Conservation (phyloP, 2,888 invertebrate genomes). For the Trichacis sp. region DNA sequence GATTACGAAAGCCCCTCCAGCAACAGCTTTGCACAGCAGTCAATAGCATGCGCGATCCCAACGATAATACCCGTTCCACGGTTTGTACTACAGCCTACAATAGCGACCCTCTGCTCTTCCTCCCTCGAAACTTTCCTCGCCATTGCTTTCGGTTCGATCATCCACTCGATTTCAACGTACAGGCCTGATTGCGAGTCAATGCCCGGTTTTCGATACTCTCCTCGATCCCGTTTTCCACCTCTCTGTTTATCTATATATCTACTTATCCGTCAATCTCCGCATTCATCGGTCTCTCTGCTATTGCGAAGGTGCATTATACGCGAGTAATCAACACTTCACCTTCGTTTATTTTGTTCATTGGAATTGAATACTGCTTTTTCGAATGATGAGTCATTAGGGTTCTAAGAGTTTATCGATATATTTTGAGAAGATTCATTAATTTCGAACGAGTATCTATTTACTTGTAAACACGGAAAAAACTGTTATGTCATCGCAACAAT, state of each 20-base stretch:
- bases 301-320: slow-evolving; percentile 60
- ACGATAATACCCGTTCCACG: slow-evolving; percentile 48
- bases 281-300: slow-evolving; percentile 50
- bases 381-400: too few species aligned
- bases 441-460: too few species aligned
- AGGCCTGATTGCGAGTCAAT: slow-evolving; percentile 59
- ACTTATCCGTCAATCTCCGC: slow-evolving; percentile 30
- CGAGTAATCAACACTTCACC: slow-evolving; percentile 63
- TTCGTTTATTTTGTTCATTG: slow-evolving; percentile 38
- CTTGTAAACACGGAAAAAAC: too few species aligned
- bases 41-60: slow-evolving; percentile 49
- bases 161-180: slow-evolving; percentile 27
- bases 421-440: too few species aligned
- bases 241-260: neutral
- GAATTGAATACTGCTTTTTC: too few species aligned
- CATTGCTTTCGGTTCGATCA: slow-evolving; percentile 38
- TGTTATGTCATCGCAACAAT: too few species aligned
- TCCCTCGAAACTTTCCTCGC: slow-evolving; percentile 34
- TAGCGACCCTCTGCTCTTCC: slow-evolving; percentile 7
- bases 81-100: slow-evolving; percentile 30
- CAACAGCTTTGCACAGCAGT: slow-evolving; percentile 35
- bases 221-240: slow-evolving; percentile 49
- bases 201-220: slow-evolving; percentile 55
- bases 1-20: slow-evolving; percentile 2
- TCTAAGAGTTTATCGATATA: too few species aligned